Conservation (phyloP, 1,140 invertebrate species). For the Drosophila pallidifrons region DNA sequence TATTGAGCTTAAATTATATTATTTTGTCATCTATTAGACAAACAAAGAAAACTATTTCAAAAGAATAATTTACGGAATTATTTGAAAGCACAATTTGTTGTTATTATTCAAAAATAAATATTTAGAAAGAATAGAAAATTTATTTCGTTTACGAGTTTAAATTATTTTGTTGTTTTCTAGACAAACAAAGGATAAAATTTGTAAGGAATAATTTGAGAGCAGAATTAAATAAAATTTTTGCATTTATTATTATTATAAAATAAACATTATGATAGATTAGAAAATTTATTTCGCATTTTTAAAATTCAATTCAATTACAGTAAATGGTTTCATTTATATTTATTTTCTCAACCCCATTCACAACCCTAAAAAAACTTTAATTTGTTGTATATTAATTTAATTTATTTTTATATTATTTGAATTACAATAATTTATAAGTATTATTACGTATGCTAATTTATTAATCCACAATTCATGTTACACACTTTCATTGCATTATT, state of each 20-base stretch:
- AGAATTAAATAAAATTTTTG: too few relatives aligned
- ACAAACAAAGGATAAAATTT: neutral
- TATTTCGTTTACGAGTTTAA: too few relatives aligned
- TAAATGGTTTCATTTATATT: too few relatives aligned
- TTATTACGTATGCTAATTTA: slow-evolving; percentile 7
- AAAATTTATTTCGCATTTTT: too few relatives aligned
- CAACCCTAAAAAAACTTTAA: neutral
- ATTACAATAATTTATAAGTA: neutral
- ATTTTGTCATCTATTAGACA: neutral
- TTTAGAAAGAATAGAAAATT: too few relatives aligned
- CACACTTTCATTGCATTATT: slow-evolving; percentile 2
- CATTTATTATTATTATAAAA: too few relatives aligned
- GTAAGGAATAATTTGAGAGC: too few relatives aligned
- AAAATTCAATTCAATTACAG: too few relatives aligned
- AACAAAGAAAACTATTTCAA: neutral
- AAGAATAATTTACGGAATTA: neutral
- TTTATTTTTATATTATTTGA: neutral
- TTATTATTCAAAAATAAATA: too few relatives aligned
- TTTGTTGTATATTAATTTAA: neutral
- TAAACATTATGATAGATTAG: too few relatives aligned
- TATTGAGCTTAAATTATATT: neutral
- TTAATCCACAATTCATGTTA: neutral
- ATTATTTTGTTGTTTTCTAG: neutral
- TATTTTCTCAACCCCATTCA: neutral
- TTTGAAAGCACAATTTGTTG: too few relatives aligned